These are phyloP conservation scores for Elegia similella DNA, from an alignment of 2,888 invertebrate genomes.

Conservation along the genomic window DNA sequence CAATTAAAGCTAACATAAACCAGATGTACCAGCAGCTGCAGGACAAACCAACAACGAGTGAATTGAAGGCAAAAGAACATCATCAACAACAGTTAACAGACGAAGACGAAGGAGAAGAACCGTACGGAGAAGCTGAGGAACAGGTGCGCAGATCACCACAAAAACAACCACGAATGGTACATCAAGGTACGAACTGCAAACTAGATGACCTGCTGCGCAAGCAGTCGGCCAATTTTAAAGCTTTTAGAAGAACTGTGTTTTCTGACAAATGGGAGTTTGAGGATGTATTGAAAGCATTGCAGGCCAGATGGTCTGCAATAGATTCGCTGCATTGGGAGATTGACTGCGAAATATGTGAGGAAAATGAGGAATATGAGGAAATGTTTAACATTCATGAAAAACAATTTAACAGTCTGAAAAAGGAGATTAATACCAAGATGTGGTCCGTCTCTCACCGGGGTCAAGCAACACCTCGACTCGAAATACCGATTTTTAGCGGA, in stretches of 20 bases:
- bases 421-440: constrained; percentile 26
- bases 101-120: not conserved
- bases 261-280: too few relatives aligned
- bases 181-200: not conserved
- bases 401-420: constrained; percentile 24
- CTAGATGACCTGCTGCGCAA: not conserved
- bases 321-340: constrained; percentile 27
- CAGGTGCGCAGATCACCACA: not conserved
- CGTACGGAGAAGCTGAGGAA: not conserved
- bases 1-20: not conserved
- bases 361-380: constrained; percentile 24
- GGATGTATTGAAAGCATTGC: too few relatives aligned
- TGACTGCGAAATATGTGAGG: constrained; percentile 23
- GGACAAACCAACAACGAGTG: not conserved
- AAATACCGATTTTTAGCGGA: constrained; percentile 25
- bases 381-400: constrained; percentile 23
- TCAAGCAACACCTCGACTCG: constrained; percentile 26
- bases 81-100: not conserved
- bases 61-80: not conserved
- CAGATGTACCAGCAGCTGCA: not conserved
- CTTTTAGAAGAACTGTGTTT: not conserved
- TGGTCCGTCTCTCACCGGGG: constrained; percentile 24
- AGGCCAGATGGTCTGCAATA: not conserved
- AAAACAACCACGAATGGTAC: not conserved
- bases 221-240: not conserved